phyloP scores from a whole-genome alignment of 2,113 vertebrate species.

The Tretioscincus oriximinensis region DNA sequence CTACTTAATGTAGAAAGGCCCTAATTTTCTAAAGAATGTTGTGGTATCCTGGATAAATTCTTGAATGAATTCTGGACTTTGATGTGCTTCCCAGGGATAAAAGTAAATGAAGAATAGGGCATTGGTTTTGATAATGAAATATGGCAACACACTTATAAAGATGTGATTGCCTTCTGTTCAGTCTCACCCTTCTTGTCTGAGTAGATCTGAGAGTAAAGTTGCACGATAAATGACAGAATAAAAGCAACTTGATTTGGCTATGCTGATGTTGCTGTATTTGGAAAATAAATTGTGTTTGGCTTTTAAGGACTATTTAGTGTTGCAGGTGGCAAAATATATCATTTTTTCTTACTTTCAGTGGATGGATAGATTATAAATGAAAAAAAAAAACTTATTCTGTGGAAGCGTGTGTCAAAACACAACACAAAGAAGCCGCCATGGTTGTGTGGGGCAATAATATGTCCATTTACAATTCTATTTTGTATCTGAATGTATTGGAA shows the following conservation, averaged over 20 bases:
- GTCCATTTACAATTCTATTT: constrained; percentile 39
- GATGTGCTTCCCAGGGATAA: not conserved
- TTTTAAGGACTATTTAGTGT: constrained; percentile 23
- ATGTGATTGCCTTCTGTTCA: not conserved
- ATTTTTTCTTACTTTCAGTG: constrained; percentile 41
- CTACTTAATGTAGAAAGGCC: too few relatives aligned
- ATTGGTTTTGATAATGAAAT: not conserved
- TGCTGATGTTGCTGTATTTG: not conserved
- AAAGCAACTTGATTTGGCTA: constrained; percentile 4
- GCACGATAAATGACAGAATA: not conserved
- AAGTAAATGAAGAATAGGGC: not conserved
- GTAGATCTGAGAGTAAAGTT: not conserved
- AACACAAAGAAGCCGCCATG: constrained; percentile 36
- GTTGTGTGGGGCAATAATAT: constrained; percentile 7
- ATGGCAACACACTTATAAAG: not conserved
- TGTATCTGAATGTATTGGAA: constrained; percentile 43
- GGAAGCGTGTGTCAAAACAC: constrained; percentile 53
- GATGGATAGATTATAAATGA: constrained; percentile 30
- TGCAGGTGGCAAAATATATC: constrained; percentile 33
- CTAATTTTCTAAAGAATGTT: too few relatives aligned
- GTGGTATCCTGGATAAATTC: not conserved
- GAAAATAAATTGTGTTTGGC: constrained; percentile 19
- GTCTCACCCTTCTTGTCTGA: not conserved
- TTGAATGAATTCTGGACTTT: not conserved
- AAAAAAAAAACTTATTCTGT: constrained; percentile 17